Base-by-base conservation (phyloP, 2,797 vertebrate genomes). In the Rhynchotus rufescens region DNA sequence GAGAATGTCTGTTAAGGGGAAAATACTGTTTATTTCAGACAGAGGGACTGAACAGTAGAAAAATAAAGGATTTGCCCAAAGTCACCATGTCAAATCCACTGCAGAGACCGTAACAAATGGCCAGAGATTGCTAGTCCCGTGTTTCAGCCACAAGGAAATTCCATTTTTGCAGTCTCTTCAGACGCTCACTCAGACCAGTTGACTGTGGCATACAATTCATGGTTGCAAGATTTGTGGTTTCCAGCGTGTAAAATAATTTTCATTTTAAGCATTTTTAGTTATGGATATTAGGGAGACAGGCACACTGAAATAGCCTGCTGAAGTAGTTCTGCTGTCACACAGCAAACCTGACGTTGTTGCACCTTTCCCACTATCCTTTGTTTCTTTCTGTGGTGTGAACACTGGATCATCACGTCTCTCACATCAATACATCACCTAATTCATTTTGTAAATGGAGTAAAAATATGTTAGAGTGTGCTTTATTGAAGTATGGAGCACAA, bases 21-120 rank as follows among this genome's bases (percentile, higher is more conserved):
- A 30, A 92, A 84, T 21, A 49, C 25, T 47, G 38, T 61, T 94
- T 69, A 40, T 79, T 93, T 85, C 72, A 84, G 30, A 72, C 69
- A 76, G 64, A 40, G 86, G 84, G 89, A 59, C 47, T 45, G 49
- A 16, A 10, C 69, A 57, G 49, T 66, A 75, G 59, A 64, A 66
- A 90, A 81, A 47, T n/a, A 90, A 92, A 76, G 21, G 57, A 69
- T 64, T 87, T 73, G n/a, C 47, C 28, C 32, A 78, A 74, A 90
- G 47, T 52, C 83, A 84, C 30, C 34, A 15, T 79, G 80, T 73
- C 68, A 85, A 30, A 65, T 67, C 86, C 13, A 1, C 51, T 56
- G 67, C 49, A 74, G 66, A 95, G 51, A 26, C 66, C 56, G 62
- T 36, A 91, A 82, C 52, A 76, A 66, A 85, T 89, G 28, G 19